Percentiles rank a stretch among this genome's conserved stretches.
Evolutionary conservation across 2,113 vertebrate species (phyloP).

Genomic region (Urocolius indicus): DNA sequence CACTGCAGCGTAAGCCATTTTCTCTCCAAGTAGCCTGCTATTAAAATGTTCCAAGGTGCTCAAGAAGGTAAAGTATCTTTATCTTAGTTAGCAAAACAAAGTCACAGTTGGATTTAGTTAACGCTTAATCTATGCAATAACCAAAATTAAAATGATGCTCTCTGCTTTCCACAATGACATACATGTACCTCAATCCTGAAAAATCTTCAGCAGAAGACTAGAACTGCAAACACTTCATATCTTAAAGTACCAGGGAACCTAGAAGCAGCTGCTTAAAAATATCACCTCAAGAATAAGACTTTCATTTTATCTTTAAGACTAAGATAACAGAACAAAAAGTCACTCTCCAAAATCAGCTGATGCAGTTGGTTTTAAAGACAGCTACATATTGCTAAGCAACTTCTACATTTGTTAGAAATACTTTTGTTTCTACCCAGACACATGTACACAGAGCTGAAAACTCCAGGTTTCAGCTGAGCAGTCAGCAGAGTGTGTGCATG

Average conservation of each 20-base stretch:
- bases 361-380: not conserved
- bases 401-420: not conserved
- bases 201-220: not conserved
- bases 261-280: not conserved
- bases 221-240: not conserved
- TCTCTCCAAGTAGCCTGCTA: not conserved
- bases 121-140: not conserved
- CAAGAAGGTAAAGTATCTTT: not conserved
- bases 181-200: not conserved
- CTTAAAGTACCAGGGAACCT: not conserved
- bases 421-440: not conserved
- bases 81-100: not conserved
- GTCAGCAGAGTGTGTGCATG: not conserved
- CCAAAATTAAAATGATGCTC: not conserved
- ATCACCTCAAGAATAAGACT: not conserved
- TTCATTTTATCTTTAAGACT: not conserved
- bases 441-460: not conserved
- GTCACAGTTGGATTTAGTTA: not conserved
- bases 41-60: not conserved
- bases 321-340: not conserved
- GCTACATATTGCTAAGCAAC: not conserved
- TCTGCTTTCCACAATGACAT: not conserved
- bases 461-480: not conserved
- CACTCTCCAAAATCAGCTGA: not conserved
- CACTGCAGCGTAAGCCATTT: not conserved